A percentile compares a stretch with the other conserved stretches of the same genome.
Evolutionary conservation across 2,797 vertebrate genomes (phyloP).

Genomic region (Chaenodraco wilsoni): DNA sequence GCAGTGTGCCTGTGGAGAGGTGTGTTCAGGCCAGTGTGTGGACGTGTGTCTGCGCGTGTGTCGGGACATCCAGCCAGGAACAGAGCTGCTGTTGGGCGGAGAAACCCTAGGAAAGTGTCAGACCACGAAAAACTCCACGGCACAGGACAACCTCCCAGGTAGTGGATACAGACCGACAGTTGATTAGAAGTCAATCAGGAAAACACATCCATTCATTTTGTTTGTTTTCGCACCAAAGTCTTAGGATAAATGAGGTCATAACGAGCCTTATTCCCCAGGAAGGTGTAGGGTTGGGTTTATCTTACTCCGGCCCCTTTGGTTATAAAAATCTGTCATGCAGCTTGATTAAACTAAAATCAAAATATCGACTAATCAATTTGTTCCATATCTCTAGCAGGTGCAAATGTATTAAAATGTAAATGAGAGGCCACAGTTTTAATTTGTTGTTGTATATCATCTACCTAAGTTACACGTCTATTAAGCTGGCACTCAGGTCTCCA

Average conservation of each 20-base stretch:
- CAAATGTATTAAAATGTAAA: too few species aligned
- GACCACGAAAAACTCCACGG: background rate
- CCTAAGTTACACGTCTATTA: too few species aligned
- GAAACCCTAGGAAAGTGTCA: constrained; percentile 1
- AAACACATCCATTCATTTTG: background rate
- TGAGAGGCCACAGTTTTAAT: too few species aligned
- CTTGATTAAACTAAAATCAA: too few species aligned
- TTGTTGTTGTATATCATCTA: too few species aligned
- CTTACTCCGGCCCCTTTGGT: too few species aligned
- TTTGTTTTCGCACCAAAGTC: background rate
- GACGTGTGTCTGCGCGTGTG: constrained; percentile 53
- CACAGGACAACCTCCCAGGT: constrained; percentile 34
- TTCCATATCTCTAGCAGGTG: too few species aligned
- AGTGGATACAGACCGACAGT: background rate
- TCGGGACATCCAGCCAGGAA: constrained; percentile 61
- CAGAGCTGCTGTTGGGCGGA: constrained; percentile 68
- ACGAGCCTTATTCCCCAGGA: background rate
- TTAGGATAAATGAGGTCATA: background rate
- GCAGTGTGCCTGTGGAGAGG: constrained; percentile 48
- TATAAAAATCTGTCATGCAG: too few species aligned
- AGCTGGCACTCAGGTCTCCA: too few species aligned
- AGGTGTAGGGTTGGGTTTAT: too few species aligned
- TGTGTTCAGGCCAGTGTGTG: constrained; percentile 51
- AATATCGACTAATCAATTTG: too few species aligned
- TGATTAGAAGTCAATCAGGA: background rate